Base-by-base conservation (phyloP, 1,140 invertebrate species). In the Apis dorsata region DNA sequence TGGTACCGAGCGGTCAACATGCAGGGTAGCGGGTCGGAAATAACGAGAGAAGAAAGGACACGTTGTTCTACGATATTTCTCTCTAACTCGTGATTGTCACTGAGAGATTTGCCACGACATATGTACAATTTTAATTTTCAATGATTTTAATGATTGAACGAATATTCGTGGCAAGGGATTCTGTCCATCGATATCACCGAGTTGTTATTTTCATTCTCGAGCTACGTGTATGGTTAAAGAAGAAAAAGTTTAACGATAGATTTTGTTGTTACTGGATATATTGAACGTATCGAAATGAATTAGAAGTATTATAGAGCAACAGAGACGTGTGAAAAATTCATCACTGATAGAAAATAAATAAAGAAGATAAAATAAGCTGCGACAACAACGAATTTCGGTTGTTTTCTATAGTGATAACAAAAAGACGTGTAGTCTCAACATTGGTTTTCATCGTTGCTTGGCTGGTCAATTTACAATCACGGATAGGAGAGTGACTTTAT, bases 371-470 rank as follows among this genome's bases (percentile, higher is more conserved):
- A 44, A 44, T 55, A 62, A 53, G n/a, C 55, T 60, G 24, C 24
- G 24, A 51, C 49, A 59, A 44, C 73, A 82, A 82, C 74, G 80
- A 77, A 82, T 60, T 69, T 77, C 60, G 49, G 57, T 66, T 53
- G 17, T 53, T 19, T 55, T 44, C 63, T 76, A 15, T 15, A 49
- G 57, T n/a, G 9, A 1, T 68, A 28, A 76, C 21, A 34, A 24
- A 44, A 19, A 28, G 11, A 60, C 7, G 8, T 57, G 57, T 53
- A 51, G 17, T 62, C 7, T 69, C n/a, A 53, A 19, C 49, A 13
- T 51, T 57, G 21, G 21, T 24, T 62, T 28, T 17, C 34, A 28
- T 79, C 34, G n/a, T 70, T 59, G 55, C 17, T 28, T 62, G 44
- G 11, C 60, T 28, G 62, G 62, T 34, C n/a, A 76, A 65, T 44